These are phyloP conservation scores for Furcula furcula DNA, from an alignment of 2,888 invertebrate species.

Conservation along the genomic window DNA sequence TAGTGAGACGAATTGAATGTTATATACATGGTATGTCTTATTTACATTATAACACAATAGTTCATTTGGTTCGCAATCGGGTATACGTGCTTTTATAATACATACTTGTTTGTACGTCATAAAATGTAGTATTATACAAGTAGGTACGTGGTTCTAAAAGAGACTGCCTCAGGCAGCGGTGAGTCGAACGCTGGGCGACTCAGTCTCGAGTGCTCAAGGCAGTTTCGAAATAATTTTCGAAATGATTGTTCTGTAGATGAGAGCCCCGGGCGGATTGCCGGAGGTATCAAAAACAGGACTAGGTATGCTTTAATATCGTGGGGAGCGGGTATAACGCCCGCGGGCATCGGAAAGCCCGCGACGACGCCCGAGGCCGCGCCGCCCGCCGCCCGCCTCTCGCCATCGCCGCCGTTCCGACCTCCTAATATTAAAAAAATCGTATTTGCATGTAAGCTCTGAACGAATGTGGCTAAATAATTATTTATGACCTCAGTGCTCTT, in stretches of 20 bases:
- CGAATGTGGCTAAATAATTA: conserved; percentile 49
- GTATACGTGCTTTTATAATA: neutral
- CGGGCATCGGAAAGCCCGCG: conserved; percentile 14
- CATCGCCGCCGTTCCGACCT: conserved; percentile 20
- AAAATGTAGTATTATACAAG: conserved; percentile 5
- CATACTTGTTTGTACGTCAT: neutral
- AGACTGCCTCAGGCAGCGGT: conserved; percentile 20
- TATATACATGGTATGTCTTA: no score
- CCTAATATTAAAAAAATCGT: conserved; percentile 30
- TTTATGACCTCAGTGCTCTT: conserved; percentile 47
- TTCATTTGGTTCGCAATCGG: no score
- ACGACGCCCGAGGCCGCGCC: conserved; percentile 19
- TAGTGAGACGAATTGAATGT: no score
- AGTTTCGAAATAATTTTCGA: conserved; percentile 69
- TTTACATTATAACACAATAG: no score
- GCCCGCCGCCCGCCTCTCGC: conserved; percentile 18
- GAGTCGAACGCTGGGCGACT: conserved; percentile 36
- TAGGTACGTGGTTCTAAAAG: conserved; percentile 4
- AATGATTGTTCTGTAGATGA: conserved; percentile 75
- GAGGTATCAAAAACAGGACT: conserved; percentile 51
- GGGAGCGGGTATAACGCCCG: conserved; percentile 21
- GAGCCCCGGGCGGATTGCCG: conserved; percentile 50
- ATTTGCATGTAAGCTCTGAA: conserved; percentile 40
- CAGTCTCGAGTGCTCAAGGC: conserved; percentile 42
- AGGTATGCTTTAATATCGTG: conserved; percentile 52